A percentile compares a stretch with the other conserved stretches of the same genome.
These are phyloP conservation scores for Neoseiulus cucumeris DNA, from an alignment of 1,140 invertebrate species.

Conservation along the genomic window DNA sequence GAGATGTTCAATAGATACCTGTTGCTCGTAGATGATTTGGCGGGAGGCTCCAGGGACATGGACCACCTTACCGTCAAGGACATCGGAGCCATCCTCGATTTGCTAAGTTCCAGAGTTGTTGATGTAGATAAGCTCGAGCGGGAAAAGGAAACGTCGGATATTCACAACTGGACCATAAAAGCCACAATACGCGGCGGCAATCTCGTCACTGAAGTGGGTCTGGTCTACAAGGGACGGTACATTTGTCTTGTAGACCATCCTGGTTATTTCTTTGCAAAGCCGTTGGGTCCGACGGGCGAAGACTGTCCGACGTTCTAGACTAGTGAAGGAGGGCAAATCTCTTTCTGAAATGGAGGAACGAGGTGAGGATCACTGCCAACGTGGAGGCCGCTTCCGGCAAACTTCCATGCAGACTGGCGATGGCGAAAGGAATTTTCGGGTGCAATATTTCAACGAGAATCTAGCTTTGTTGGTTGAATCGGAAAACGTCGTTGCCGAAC, in stretches of 20 bases:
- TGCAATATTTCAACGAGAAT: too few relatives aligned
- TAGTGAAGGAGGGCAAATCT: too few relatives aligned
- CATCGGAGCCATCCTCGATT: constrained; percentile 76
- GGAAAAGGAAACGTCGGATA: constrained; percentile 70
- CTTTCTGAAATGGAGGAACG: too few relatives aligned
- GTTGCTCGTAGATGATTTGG: constrained; percentile 70
- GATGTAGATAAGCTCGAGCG: constrained; percentile 74
- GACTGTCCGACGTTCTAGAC: too few relatives aligned
- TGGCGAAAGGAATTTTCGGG: too few relatives aligned
- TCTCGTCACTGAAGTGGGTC: constrained; percentile 62
- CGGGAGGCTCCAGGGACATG: constrained; percentile 44
- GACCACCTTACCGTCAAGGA: constrained; percentile 70
- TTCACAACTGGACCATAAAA: constrained; percentile 83
- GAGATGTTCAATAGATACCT: constrained; percentile 55
- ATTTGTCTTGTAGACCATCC: constrained; percentile 84
- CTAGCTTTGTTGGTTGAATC: too few relatives aligned
- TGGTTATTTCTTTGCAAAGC: constrained; percentile 37
- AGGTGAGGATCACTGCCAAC: too few relatives aligned
- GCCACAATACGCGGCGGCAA: constrained; percentile 65
- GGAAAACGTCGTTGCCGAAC: too few relatives aligned
- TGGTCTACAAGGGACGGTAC: constrained; percentile 86
- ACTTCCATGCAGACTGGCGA: too few relatives aligned
- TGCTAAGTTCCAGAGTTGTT: constrained; percentile 71
- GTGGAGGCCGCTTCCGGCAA: too few relatives aligned
- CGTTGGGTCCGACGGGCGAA: too few relatives aligned